Percentiles rank a stretch among this genome's conserved stretches.
phyloP scores from a whole-genome alignment of 2,888 invertebrate genomes.

The Aphidoletes aphidimyza region DNA sequence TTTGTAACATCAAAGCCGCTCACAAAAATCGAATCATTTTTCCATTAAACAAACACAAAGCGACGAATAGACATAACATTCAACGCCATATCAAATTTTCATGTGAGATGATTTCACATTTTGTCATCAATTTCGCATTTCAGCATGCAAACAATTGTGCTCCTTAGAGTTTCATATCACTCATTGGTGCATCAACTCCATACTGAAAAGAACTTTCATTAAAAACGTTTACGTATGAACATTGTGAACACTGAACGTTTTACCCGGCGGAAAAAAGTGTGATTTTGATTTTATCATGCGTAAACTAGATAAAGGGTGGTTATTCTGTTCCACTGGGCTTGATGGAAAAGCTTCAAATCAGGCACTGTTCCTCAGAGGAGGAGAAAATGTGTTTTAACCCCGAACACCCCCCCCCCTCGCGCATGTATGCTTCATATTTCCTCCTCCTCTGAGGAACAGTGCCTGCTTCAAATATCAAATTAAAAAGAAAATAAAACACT shows the following conservation, averaged over 20 bases:
- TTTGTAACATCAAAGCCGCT: conserved; percentile 4
- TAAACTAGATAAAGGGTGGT: conserved; percentile 15
- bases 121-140: neutral
- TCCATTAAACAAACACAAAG: conserved; percentile 15
- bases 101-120: neutral
- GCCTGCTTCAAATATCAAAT: neutral
- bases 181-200: neutral
- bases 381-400: too few species aligned
- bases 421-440: too few species aligned
- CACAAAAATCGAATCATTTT: conserved; percentile 13
- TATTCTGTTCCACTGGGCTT: neutral
- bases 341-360: neutral
- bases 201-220: neutral
- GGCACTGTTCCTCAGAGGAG: too few species aligned
- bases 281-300: neutral
- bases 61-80: neutral
- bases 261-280: too few species aligned
- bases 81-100: neutral
- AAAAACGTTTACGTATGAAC: neutral
- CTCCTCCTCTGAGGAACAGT: too few species aligned
- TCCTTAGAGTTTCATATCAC: neutral
- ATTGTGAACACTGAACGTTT: too few species aligned
- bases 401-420: too few species aligned
- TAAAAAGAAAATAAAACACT: too few species aligned
- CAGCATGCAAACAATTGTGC: neutral